Base-by-base conservation (phyloP, 2,113 vertebrate genomes). In the Tenrec ecaudatus region DNA sequence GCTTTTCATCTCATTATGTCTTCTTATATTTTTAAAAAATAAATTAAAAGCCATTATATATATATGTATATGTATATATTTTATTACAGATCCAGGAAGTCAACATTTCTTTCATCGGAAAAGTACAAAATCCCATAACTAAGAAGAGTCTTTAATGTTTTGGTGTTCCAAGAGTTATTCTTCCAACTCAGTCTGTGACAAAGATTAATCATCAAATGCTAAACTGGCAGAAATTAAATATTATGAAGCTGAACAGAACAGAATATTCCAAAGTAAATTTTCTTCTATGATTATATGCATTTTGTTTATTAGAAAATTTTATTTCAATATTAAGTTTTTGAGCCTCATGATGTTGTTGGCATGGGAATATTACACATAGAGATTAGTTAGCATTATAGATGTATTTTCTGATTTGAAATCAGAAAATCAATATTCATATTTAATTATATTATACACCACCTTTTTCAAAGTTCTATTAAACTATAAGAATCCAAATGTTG, bases 11-110 rank as follows among this genome's bases (percentile, higher is more conserved):
- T 86, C 73, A 84, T 73, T 76, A 82, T 88, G 4, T 31, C 11
- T 93, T 90, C 64, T n/a, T 19, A n/a, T n/a, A 36, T 69, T 88
- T 87, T 84, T 68, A n/a, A n/a, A n/a, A n/a, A 93, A 88, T 89
- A 90, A 93, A 68, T 25, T 66, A 60, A 14, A 60, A 88, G 17
- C 6, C 29, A 62, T 64, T 40, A 38, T 22, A 3, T 31, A 15
- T n/a, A n/a, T n/a, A n/a, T n/a, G n/a, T n/a, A n/a, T n/a, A n/a
- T n/a, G n/a, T 81, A 82, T 75, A 10, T 10, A 47, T 89, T 91
- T 1, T 36, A 82, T 92, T 82, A 76, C 33, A 31, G 78, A 90
- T 92, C 38, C 14, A 88, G 85, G 57, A 83, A 6, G 16, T 11
- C n/a, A 73, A 81, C 1, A 23, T 58, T 27, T 66, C 36, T 87